These are phyloP conservation scores for Malachius bipustulatus DNA, from an alignment of 2,888 invertebrate species.

Conservation along the genomic window DNA sequence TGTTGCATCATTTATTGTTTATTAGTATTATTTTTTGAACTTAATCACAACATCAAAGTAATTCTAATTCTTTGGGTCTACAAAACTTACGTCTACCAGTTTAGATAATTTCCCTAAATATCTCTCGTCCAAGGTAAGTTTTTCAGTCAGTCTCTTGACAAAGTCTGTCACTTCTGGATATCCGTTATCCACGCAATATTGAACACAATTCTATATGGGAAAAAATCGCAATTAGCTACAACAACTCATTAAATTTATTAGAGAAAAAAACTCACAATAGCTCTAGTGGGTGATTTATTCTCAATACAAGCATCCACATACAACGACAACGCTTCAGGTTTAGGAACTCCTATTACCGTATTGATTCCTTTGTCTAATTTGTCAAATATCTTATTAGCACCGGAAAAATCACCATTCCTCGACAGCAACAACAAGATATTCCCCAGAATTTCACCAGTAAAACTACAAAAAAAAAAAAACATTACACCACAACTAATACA, in stretches of 20 bases:
- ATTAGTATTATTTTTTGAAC: too few relatives aligned
- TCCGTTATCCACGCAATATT: slow-evolving; percentile 11
- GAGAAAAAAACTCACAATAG: slow-evolving; percentile 37
- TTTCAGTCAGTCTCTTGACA: slow-evolving; percentile 6
- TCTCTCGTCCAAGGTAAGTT: slow-evolving; percentile 11
- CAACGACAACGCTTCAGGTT: slow-evolving; percentile 37
- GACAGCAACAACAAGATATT: slow-evolving; percentile 31
- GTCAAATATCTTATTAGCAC: slow-evolving; percentile 41
- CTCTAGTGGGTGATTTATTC: slow-evolving; percentile 39
- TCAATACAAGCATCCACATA: slow-evolving; percentile 45
- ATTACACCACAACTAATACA: not conserved
- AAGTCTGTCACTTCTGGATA: slow-evolving; percentile 8
- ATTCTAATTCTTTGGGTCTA: not conserved
- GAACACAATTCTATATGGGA: slow-evolving; percentile 8
- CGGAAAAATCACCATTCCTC: slow-evolving; percentile 40
- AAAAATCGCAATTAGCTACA: slow-evolving; percentile 4
- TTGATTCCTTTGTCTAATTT: slow-evolving; percentile 41
- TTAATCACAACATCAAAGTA: too few relatives aligned
- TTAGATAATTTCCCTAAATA: slow-evolving; percentile 10
- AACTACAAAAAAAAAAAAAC: slow-evolving; percentile 29
- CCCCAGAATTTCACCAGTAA: slow-evolving; percentile 50
- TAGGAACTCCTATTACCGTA: slow-evolving; percentile 45
- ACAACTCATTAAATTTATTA: slow-evolving; percentile 1
- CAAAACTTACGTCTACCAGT: slow-evolving; percentile 10
- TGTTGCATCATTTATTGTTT: too few relatives aligned